phyloP scores from a whole-genome alignment of 2,888 invertebrate genomes.

The Brenthis ino region DNA sequence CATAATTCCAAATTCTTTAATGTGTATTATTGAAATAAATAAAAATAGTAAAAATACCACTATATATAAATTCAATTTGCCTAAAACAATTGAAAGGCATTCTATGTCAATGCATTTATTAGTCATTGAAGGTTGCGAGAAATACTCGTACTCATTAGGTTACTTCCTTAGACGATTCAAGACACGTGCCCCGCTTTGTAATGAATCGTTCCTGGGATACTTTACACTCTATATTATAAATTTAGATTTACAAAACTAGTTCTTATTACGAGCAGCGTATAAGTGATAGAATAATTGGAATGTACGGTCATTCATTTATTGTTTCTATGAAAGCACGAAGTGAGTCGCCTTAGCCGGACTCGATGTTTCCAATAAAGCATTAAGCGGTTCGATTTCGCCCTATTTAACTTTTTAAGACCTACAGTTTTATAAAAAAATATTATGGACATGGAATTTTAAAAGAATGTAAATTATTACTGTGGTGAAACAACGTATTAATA shows the following conservation, averaged over 20 bases:
- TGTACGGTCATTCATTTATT: slow-evolving; percentile 9
- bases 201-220: slow-evolving; percentile 36
- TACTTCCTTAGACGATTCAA: slow-evolving; percentile 33
- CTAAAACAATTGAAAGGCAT: too few species aligned
- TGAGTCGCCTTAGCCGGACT: slow-evolving; percentile 15
- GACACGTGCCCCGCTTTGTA: slow-evolving; percentile 35
- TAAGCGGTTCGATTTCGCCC: slow-evolving; percentile 15
- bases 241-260: background rate
- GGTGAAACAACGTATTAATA: too few species aligned
- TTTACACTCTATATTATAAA: slow-evolving; percentile 9
- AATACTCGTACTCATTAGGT: slow-evolving; percentile 18
- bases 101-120: background rate
- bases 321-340: slow-evolving; percentile 26
- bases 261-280: background rate
- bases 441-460: too few species aligned
- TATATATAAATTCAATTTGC: too few species aligned
- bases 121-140: slow-evolving; percentile 20
- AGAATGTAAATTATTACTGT: too few species aligned
- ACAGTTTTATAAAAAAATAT: too few species aligned
- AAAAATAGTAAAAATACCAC: too few species aligned
- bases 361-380: slow-evolving; percentile 29
- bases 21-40: too few species aligned
- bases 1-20: too few species aligned
- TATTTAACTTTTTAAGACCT: slow-evolving; percentile 14
- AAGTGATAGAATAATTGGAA: slow-evolving; percentile 2